These are phyloP conservation scores for Nemotelus pantherinus DNA, from an alignment of 2,888 invertebrate species.

Conservation along the genomic window DNA sequence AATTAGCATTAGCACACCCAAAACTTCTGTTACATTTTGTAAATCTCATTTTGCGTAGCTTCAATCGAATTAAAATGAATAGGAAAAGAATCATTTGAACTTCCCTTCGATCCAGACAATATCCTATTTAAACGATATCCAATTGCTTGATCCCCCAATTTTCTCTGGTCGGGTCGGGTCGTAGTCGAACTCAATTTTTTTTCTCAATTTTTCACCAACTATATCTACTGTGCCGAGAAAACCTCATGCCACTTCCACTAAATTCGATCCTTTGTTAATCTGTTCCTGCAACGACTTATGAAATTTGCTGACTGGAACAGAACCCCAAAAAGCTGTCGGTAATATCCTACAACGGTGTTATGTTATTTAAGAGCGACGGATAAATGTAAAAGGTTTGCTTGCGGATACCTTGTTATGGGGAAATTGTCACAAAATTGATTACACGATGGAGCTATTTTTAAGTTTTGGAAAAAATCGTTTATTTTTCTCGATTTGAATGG, in stretches of 20 bases:
- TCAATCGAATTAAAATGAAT: background rate
- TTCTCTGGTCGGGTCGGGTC: conserved; percentile 16
- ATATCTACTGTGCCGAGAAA: background rate
- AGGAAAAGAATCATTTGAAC: background rate
- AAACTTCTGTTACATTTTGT: background rate
- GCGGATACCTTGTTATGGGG: conserved; percentile 43
- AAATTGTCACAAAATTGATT: conserved; percentile 45
- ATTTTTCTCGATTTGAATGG: background rate
- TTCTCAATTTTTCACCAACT: background rate
- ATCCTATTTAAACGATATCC: conserved; percentile 45
- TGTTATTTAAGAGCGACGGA: conserved; percentile 31
- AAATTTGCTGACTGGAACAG: conserved; percentile 42
- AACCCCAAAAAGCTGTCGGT: conserved; percentile 35
- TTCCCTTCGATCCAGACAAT: conserved; percentile 22
- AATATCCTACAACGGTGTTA: conserved; percentile 37
- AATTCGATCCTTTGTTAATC: conserved; percentile 44
- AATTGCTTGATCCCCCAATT: conserved; percentile 42
- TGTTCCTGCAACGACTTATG: conserved; percentile 42
- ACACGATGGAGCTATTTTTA: conserved; percentile 39
- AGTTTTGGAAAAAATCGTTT: conserved; percentile 24
- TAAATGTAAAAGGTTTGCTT: conserved; percentile 34
- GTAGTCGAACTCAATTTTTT: conserved; percentile 26
- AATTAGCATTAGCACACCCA: conserved; percentile 3
- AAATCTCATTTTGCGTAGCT: no score
- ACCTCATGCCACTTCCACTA: conserved; percentile 33